These are phyloP conservation scores for Zaprionus nigranus DNA, from an alignment of 1,140 invertebrate genomes.

Conservation along the genomic window DNA sequence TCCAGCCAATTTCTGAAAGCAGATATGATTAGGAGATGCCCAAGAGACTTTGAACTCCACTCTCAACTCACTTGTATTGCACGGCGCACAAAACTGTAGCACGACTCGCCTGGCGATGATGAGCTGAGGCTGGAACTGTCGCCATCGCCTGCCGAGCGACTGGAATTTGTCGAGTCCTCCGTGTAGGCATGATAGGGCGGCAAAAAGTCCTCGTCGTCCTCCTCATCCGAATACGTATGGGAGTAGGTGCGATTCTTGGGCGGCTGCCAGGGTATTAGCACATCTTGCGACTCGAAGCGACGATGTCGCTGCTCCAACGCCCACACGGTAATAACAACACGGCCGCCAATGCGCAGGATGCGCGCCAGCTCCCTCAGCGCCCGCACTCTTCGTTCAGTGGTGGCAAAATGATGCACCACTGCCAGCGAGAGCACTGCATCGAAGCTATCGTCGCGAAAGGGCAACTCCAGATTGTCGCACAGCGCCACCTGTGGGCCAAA, in stretches of 20 bases:
- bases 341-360: slow-evolving; percentile 94
- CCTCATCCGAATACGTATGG: slow-evolving; percentile 73
- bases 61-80: slow-evolving; percentile 89
- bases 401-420: slow-evolving; percentile 97
- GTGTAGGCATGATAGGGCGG: slow-evolving; percentile 89
- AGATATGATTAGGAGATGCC: not conserved
- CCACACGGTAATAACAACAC: slow-evolving; percentile 97
- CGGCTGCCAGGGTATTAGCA: slow-evolving; percentile 96
- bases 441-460: slow-evolving; percentile 96
- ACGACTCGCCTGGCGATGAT: slow-evolving; percentile 96
- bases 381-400: slow-evolving; percentile 93
- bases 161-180: slow-evolving; percentile 86
- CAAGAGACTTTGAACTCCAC: not conserved
- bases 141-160: slow-evolving; percentile 84
- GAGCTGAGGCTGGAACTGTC: slow-evolving; percentile 92
- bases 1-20: slow-evolving; percentile 89
- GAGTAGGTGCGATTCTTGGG: slow-evolving; percentile 86
- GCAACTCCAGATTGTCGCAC: slow-evolving; percentile 95
- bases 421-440: slow-evolving; percentile 97
- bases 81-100: slow-evolving; percentile 95
- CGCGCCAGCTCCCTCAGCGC: slow-evolving; percentile 95
- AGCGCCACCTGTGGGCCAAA: slow-evolving; percentile 88
- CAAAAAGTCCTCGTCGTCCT: slow-evolving; percentile 81
- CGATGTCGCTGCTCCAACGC: slow-evolving; percentile 97
- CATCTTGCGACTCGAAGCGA: slow-evolving; percentile 91